Conservation (phyloP, 2,113 vertebrate species). For the Calyptommatus sinebrachiatus region DNA sequence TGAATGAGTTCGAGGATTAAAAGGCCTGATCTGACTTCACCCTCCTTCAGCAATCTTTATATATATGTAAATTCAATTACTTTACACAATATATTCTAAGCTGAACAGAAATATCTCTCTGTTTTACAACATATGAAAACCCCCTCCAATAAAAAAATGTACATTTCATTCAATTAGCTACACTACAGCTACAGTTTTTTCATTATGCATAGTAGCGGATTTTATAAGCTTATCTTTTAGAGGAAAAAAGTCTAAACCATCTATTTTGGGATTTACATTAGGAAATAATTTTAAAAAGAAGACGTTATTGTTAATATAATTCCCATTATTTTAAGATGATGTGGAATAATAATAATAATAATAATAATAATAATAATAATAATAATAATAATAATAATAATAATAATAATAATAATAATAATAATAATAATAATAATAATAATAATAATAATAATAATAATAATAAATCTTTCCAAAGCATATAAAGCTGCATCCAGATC, state of each 20-base stretch:
- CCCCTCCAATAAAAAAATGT: neutral
- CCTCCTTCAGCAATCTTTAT: conserved; percentile 31
- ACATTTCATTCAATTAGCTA: conserved; percentile 35
- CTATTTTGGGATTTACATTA: conserved; percentile 8
- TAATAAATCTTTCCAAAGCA: no score
- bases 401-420: no score
- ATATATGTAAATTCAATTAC: conserved; percentile 34
- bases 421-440: no score
- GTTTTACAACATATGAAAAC: conserved; percentile 31
- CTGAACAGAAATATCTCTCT: conserved; percentile 31
- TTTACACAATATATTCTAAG: conserved; percentile 33
- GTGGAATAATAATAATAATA: no score
- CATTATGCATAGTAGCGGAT: conserved; percentile 14
- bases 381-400: no score
- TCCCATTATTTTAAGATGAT: neutral
- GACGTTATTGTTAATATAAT: neutral
- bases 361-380: no score
- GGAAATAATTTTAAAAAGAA: conserved; percentile 9
- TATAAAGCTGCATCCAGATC: no score
- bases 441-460: no score
- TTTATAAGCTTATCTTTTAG: conserved; percentile 18
- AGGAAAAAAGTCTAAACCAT: neutral
- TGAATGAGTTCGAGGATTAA: conserved; percentile 41
- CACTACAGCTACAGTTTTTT: conserved; percentile 18
- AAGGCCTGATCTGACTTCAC: conserved; percentile 31